Evolutionary conservation across 2,113 vertebrate species (phyloP), one percentile per base, ranked within the genome.

Genomic region (Phrynocephalus versicolor): DNA sequence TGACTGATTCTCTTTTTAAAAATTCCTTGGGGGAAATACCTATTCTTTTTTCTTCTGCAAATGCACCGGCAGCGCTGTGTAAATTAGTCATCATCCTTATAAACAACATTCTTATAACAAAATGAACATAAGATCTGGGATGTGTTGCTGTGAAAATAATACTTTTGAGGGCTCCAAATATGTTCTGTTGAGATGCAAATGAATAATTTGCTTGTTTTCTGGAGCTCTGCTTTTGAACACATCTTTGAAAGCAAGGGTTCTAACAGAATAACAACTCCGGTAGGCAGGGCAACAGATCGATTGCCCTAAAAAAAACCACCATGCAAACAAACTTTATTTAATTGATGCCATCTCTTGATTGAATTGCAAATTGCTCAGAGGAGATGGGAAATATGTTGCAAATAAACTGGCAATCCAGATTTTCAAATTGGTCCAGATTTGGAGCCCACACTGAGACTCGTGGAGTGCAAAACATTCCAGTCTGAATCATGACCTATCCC

Each of bases 151-250:
- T 23, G 23, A 70, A 37, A 14, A 13, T 13, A 41, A 58, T 69
- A 55, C 45, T 70, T 76, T 12, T 13, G 55, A 33, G 51, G 8
- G 7, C 8, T 8, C 25, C 62, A 37, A 27, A 72, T 72, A 77
- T 89, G 79, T 88, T 81, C 1, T n/a, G 82, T 74, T 88, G 88
- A 86, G 82, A 85, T 88, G 88, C 79, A 88, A 88, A 88, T 91
- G 85, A 88, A 88, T 73, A 86, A 77, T 89, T 89, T 86, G 83
- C 84, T 51, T 87, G 86, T 87, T 89, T 84, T 86, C 90, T 91
- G 87, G 83, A 88, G 37, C 27, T n/a, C 69, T 35, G 10, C 70
- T 80, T 13, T 30, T 73, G 60, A 64, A 73, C 91, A 88, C 92
- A 88, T 86, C 83, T 41, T 19, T 80, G 91, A 88, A 91, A 87